Evolutionary conservation across 2,797 vertebrate genomes (phyloP), one percentile per base, ranked within the genome.

Genomic region (Delichon dasypus): DNA sequence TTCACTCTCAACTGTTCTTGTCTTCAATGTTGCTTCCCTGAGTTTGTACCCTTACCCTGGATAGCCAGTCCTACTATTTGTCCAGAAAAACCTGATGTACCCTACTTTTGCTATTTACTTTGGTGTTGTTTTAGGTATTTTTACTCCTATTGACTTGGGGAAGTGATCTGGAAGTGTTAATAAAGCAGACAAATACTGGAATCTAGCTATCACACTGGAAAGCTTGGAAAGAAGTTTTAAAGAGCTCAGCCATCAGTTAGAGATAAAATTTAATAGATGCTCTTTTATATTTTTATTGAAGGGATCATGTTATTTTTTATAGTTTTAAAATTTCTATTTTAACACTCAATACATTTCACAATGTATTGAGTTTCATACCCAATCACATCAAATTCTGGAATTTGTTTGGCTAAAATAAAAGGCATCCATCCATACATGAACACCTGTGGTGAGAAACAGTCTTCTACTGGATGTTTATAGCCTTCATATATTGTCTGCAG

Each of bases 101-200:
- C 5, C 34, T 26, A 72, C 9, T 66, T 25, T 38, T 75, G 3
- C 10, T 57, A 47, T 70, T 87, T 90, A 36, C 4, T 87, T 82
- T 0, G 0, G 3, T 16, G 8, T 7, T 50, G 3, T 45, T 80
- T 71, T 5, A 76, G 85, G 29, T n/a, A 42, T 18, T 87, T 94
- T 70, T 75, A 29, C 16, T 64, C 9, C 14, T 88, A 7, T 6
- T 85, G 64, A 50, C 9, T 9, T 73, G 51, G 8, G 16, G 8
- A 84, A 70, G n/a, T 29, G 7, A 12, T 81, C 61, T 47, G 21
- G 10, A 88, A 60, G 4, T 32, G 7, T 58, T 78, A 57, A 30
- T 53, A 74, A 53, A 89, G 26, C 21, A 85, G 26, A 5, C 4
- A 91, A 72, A 58, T 42, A 20, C 47, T 93, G 27, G 75, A 71